A percentile compares a stretch with the other conserved stretches of the same genome.
Conservation (phyloP, 2,888 invertebrate genomes). For the Tetramorium bicarinatum region DNA sequence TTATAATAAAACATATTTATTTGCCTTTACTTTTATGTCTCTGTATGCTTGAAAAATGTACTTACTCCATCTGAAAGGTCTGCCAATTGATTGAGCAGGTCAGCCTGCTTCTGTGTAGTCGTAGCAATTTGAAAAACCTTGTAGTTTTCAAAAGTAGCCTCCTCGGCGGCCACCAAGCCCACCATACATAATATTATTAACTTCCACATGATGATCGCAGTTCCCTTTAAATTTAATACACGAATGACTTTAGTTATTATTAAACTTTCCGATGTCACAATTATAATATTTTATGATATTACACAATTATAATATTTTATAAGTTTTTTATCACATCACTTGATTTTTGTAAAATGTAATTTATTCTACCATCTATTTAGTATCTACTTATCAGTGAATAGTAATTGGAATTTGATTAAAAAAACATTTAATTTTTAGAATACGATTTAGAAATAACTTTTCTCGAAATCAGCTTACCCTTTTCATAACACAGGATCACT, state of each 20-base stretch:
- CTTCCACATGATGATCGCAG: slow-evolving; percentile 71
- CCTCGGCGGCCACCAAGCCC: slow-evolving; percentile 74
- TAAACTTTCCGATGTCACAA: not conserved
- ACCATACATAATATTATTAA: slow-evolving; percentile 68
- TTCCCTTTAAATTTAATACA: not conserved
- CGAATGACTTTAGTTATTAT: not conserved
- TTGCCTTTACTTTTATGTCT: not conserved
- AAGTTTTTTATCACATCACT: not conserved
- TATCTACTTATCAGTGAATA: not conserved
- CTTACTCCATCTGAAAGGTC: slow-evolving; percentile 81
- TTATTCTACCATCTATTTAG: not conserved
- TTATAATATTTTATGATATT: not conserved
- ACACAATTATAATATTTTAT: too few relatives aligned
- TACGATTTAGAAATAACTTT: not conserved
- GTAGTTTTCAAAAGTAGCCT: slow-evolving; percentile 87
- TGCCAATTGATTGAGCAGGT: slow-evolving; percentile 85
- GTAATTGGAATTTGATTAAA: not conserved
- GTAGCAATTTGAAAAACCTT: slow-evolving; percentile 89
- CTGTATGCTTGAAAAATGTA: slow-evolving; percentile 22
- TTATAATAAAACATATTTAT: not conserved
- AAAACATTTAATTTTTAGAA: not conserved
- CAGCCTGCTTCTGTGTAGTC: slow-evolving; percentile 83
- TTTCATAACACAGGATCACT: not conserved
- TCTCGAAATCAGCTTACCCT: slow-evolving; percentile 54
- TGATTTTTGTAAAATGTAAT: not conserved